phyloP scores from a whole-genome alignment of 2,888 invertebrate species.

The Luffia ferchaultella region DNA sequence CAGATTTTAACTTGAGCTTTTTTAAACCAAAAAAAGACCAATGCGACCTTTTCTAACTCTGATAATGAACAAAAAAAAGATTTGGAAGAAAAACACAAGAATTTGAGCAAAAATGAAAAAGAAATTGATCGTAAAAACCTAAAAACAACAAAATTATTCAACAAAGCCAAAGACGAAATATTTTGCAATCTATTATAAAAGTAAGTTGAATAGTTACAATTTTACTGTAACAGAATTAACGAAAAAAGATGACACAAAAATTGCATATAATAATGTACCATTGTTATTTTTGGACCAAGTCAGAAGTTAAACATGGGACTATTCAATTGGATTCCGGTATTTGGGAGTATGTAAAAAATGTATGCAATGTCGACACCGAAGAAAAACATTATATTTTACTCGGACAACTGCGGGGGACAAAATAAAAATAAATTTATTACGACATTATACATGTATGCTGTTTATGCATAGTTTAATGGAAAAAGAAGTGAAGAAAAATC shows the following conservation, averaged over 20 bases:
- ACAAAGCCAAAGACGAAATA: conserved; percentile 16
- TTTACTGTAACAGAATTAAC: conserved; percentile 20
- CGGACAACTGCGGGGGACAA: background rate
- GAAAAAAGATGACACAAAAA: background rate
- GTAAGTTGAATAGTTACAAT: conserved; percentile 17
- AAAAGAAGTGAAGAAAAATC: conserved; percentile 21
- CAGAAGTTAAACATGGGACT: conserved; percentile 21
- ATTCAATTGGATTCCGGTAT: conserved; percentile 19
- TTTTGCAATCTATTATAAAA: conserved; percentile 18
- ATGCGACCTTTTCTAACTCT: conserved; percentile 10
- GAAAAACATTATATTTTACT: conserved; percentile 5
- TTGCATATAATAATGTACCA: conserved; percentile 4
- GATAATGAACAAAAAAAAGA: background rate
- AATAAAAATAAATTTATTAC: background rate
- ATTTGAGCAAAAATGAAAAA: conserved; percentile 5
- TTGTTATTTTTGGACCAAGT: conserved; percentile 24
- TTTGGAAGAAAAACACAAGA: conserved; percentile 2
- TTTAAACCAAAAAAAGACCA: conserved; percentile 17
- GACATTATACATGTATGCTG: background rate
- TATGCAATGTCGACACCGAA: conserved; percentile 5
- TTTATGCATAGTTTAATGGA: conserved; percentile 23
- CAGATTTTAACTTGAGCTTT: conserved; percentile 11
- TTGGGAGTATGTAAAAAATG: conserved; percentile 11
- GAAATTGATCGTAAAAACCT: conserved; percentile 8
- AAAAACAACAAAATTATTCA: conserved; percentile 14